Evolutionary conservation across 2,888 invertebrate species (phyloP).

Genomic region (Petrophora chlorosata): DNA sequence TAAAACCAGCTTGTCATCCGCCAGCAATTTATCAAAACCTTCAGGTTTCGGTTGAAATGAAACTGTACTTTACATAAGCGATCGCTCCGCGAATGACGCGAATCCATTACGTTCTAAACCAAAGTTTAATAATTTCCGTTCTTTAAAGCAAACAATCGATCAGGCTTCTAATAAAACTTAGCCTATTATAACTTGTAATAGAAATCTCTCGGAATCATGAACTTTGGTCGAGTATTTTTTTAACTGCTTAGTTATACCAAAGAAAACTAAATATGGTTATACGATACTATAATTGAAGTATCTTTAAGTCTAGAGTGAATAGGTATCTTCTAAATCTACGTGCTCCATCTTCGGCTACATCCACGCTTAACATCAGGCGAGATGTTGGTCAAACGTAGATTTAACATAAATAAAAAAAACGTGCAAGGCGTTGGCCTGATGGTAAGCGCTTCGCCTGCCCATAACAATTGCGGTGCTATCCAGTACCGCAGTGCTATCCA

Average conservation of each 20-base stretch:
- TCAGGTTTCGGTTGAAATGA: neutral
- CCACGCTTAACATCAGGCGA: no score
- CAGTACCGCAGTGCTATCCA: no score
- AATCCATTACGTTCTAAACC: constrained; percentile 50
- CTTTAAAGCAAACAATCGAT: constrained; percentile 34
- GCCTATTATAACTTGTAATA: constrained; percentile 29
- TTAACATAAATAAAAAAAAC: no score
- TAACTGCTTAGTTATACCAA: neutral
- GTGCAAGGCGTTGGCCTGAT: no score
- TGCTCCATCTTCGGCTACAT: no score
- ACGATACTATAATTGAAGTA: no score
- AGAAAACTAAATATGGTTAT: no score
- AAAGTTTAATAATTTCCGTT: constrained; percentile 30
- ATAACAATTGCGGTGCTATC: no score
- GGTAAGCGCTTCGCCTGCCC: no score
- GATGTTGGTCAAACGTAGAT: no score
- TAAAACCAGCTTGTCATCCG: neutral
- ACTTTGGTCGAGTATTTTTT: constrained; percentile 20
- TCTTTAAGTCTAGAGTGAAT: no score
- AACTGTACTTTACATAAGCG: neutral
- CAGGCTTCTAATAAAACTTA: constrained; percentile 37
- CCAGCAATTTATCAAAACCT: constrained; percentile 1
- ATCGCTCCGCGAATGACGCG: neutral
- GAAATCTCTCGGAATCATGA: constrained; percentile 5
- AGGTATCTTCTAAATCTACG: no score